Conservation (phyloP, 2,113 vertebrate species). For the pig (Sus scrofa) region T2T-Sscrofa CM000817.6:120275501-120276000, state of each 20-base stretch:
- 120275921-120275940: not conserved
- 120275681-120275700: not conserved
- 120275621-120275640: too few relatives aligned
- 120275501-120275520: too few relatives aligned
- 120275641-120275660: too few relatives aligned
- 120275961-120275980: not conserved
- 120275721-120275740: not conserved
- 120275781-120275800: not conserved
- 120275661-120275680: too few relatives aligned
- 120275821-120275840: not conserved
- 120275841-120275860: not conserved
- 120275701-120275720: constrained; percentile 30
- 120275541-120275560: too few relatives aligned
- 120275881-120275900: not conserved
- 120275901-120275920: constrained; percentile 17
- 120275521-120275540: too few relatives aligned
- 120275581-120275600: too few relatives aligned
- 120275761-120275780: not conserved
- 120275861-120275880: not conserved
- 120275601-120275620: too few relatives aligned
- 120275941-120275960: not conserved
- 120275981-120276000: not conserved
- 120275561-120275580: too few relatives aligned
- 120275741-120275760: not conserved
- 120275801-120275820: constrained; percentile 7